Percentiles rank a stretch among this genome's conserved stretches.
phyloP scores from a whole-genome alignment of 1,140 invertebrate genomes.

The Zaprionus inermis region DNA sequence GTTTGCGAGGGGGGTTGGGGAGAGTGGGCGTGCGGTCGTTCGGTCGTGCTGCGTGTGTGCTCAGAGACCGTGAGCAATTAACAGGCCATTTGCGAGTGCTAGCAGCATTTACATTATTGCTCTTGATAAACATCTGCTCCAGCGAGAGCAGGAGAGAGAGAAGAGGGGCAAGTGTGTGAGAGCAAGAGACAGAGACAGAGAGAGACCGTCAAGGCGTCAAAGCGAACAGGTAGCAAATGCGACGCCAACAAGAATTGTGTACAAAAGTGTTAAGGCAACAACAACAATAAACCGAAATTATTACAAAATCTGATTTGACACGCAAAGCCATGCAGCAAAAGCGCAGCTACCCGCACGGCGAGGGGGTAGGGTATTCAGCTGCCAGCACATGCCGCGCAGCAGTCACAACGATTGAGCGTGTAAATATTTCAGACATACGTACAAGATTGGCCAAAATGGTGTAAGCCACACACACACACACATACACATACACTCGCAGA shows the following conservation, averaged over 20 bases:
- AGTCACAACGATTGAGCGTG: slow-evolving; percentile 38
- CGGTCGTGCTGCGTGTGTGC: slow-evolving; percentile 9
- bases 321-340: slow-evolving; percentile 56
- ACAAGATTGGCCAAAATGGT: slow-evolving; percentile 31
- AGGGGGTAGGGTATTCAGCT: neutral
- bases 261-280: slow-evolving; percentile 36
- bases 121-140: slow-evolving; percentile 53
- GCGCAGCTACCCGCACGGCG: neutral
- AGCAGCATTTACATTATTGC: slow-evolving; percentile 49
- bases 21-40: neutral
- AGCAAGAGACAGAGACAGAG: neutral
- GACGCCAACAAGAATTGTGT: slow-evolving; percentile 31
- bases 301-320: slow-evolving; percentile 76
- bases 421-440: slow-evolving; percentile 22
- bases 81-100: slow-evolving; percentile 58
- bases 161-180: neutral
- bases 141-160: neutral
- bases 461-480: slow-evolving; percentile 7
- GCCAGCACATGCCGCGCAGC: neutral
- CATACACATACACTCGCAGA: neutral
- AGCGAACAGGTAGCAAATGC: neutral
- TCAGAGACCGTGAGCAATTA: slow-evolving; percentile 55
- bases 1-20: neutral
- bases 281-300: slow-evolving; percentile 36
- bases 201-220: slow-evolving; percentile 13